A percentile compares a stretch with the other conserved stretches of the same genome.
These are phyloP conservation scores for Tetrapedia diversipes DNA, from an alignment of 2,888 invertebrate species.

Conservation along the genomic window DNA sequence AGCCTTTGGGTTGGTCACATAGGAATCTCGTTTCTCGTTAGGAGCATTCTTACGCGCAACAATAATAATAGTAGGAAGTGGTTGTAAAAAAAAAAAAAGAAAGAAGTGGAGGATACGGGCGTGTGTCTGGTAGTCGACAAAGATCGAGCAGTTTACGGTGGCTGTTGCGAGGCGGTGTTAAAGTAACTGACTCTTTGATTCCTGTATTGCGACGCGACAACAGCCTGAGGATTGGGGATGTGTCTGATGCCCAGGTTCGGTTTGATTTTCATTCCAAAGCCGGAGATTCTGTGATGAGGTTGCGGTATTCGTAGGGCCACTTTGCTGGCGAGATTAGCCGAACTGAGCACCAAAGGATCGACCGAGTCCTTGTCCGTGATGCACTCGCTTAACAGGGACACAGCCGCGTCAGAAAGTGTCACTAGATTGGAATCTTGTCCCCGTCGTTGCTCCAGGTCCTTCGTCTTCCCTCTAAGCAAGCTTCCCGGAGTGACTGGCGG, in stretches of 20 bases:
- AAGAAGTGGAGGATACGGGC: constrained; percentile 6
- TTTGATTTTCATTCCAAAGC: constrained; percentile 78
- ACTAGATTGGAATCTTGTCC: constrained; percentile 74
- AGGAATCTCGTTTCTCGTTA: constrained; percentile 52
- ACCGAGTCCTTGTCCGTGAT: constrained; percentile 55
- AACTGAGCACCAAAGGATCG: constrained; percentile 51
- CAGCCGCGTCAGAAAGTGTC: constrained; percentile 77
- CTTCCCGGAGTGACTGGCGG: constrained; percentile 39
- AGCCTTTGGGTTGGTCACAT: constrained; percentile 64
- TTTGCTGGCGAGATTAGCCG: constrained; percentile 62
- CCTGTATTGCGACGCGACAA: constrained; percentile 80
- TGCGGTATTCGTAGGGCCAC: constrained; percentile 78
- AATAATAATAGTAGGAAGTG: constrained; percentile 24
- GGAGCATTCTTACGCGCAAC: constrained; percentile 31
- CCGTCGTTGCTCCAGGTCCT: constrained; percentile 70
- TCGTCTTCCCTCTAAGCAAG: constrained; percentile 49
- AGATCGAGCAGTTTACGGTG: constrained; percentile 67
- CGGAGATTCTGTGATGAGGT: constrained; percentile 76
- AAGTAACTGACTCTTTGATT: constrained; percentile 75
- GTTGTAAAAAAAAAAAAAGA: neutral
- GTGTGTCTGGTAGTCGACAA: neutral
- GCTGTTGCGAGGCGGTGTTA: constrained; percentile 70
- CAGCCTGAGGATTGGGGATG: constrained; percentile 82
- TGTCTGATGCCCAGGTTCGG: constrained; percentile 82
- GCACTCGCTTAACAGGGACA: constrained; percentile 72